A percentile compares a stretch with the other conserved stretches of the same genome.
phyloP scores from a whole-genome alignment of 2,888 invertebrate genomes.

The Acrocera orbiculus region DNA sequence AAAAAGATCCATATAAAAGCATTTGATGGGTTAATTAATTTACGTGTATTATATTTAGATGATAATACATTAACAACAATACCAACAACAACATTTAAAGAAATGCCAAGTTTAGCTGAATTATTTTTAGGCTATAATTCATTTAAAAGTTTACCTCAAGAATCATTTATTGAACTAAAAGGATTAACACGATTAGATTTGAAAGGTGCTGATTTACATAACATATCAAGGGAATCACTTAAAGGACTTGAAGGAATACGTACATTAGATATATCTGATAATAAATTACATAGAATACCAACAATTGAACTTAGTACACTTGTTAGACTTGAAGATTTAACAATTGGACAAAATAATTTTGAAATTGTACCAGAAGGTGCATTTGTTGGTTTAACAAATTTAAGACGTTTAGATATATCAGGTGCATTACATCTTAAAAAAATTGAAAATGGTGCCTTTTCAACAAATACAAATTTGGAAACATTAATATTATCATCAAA shows the following conservation, averaged over 20 bases:
- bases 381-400: constrained; percentile 59
- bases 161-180: constrained; percentile 60
- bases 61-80: constrained; percentile 65
- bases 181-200: constrained; percentile 60
- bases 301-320: constrained; percentile 54
- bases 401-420: constrained; percentile 58
- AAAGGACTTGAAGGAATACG: constrained; percentile 58
- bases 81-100: constrained; percentile 53
- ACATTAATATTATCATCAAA: constrained; percentile 58
- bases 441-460: constrained; percentile 60
- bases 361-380: constrained; percentile 49
- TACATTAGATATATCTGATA: constrained; percentile 62
- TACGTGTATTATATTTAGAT: constrained; percentile 64
- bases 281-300: constrained; percentile 55
- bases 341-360: constrained; percentile 70
- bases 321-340: constrained; percentile 58
- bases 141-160: constrained; percentile 56
- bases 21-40: constrained; percentile 55
- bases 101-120: constrained; percentile 63
- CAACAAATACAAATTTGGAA: constrained; percentile 66
- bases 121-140: constrained; percentile 70
- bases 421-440: constrained; percentile 55
- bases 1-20: constrained; percentile 59
- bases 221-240: constrained; percentile 60
- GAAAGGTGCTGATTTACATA: constrained; percentile 61